phyloP scores from a whole-genome alignment of 53 echinoderm and acorn worm genomes.

The Henricia sp. region DNA sequence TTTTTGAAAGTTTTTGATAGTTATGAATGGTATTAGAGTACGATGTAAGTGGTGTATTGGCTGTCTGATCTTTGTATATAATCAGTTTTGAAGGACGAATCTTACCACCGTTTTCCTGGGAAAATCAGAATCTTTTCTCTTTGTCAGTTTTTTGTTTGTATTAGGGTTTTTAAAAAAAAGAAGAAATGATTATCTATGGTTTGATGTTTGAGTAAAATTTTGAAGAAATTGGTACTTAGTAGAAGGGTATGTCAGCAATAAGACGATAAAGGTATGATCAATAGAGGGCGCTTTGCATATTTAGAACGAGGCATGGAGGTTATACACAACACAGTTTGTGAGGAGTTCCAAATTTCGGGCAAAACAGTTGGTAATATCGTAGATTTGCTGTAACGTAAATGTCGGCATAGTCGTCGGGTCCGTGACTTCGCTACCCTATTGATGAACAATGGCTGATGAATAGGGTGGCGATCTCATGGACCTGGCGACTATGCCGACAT shows the following conservation, averaged over 20 bases:
- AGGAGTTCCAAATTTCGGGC: too few species aligned
- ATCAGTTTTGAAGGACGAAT: neutral
- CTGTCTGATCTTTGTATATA: neutral
- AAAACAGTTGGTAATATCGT: too few species aligned
- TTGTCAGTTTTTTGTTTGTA: neutral
- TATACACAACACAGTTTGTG: too few species aligned
- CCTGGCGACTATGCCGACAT: too few species aligned
- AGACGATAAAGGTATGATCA: slow-evolving; percentile 29
- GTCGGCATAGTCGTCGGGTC: too few species aligned
- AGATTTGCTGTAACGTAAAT: too few species aligned
- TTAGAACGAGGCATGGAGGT: too few species aligned
- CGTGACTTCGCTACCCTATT: too few species aligned
- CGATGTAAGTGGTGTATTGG: neutral
- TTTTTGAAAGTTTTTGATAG: neutral
- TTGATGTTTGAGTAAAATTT: neutral
- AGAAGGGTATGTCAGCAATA: slow-evolving; percentile 27
- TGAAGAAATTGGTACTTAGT: neutral
- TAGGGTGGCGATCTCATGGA: too few species aligned
- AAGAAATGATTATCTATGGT: neutral
- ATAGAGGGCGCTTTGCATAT: slow-evolving; percentile 28
- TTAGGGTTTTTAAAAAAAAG: neutral
- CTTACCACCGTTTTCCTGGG: neutral
- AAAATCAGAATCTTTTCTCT: neutral
- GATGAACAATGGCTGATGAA: too few species aligned
- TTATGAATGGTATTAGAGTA: neutral